These are phyloP conservation scores for Kryptopterus vitreolus DNA, from an alignment of 2,797 vertebrate species.

Conservation along the genomic window DNA sequence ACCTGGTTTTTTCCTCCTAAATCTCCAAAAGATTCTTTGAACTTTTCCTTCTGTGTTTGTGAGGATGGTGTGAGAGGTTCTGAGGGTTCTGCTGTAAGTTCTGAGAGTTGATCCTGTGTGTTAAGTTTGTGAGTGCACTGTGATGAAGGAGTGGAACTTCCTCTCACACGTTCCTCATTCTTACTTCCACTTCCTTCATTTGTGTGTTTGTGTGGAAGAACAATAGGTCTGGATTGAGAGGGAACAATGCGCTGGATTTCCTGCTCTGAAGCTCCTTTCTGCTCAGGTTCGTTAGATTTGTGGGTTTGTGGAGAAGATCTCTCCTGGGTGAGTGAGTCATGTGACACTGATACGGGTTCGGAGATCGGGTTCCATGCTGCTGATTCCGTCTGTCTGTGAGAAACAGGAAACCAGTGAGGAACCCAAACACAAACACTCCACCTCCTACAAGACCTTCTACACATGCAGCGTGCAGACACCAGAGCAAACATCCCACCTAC, in stretches of 20 bases:
- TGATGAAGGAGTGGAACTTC: slow-evolving; percentile 7
- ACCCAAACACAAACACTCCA: slow-evolving; percentile 9
- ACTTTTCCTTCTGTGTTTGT: neutral
- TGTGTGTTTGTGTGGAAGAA: slow-evolving; percentile 27
- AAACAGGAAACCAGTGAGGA: slow-evolving; percentile 55
- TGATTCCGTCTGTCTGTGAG: slow-evolving; percentile 50
- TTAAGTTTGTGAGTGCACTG: slow-evolving; percentile 32
- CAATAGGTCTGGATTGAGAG: slow-evolving; percentile 14
- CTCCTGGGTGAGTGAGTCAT: neutral
- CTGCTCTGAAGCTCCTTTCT: slow-evolving; percentile 3
- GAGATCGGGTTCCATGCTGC: neutral
- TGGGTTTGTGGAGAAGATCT: neutral
- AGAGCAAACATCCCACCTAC: neutral
- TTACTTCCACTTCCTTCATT: slow-evolving; percentile 12
- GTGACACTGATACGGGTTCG: neutral
- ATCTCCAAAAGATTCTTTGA: neutral
- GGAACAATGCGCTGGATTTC: slow-evolving; percentile 2
- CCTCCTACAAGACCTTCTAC: neutral
- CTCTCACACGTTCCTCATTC: neutral
- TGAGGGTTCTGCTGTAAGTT: slow-evolving; percentile 31
- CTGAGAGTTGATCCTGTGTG: neutral
- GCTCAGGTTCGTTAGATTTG: neutral
- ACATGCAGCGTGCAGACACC: slow-evolving; percentile 19
- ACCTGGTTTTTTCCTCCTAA: slow-evolving; percentile 3
- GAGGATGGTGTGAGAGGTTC: neutral